A percentile compares a stretch with the other conserved stretches of the same genome.
phyloP scores from a whole-genome alignment of 2,888 invertebrate species.

The Pardosa pseudoannulata region DNA sequence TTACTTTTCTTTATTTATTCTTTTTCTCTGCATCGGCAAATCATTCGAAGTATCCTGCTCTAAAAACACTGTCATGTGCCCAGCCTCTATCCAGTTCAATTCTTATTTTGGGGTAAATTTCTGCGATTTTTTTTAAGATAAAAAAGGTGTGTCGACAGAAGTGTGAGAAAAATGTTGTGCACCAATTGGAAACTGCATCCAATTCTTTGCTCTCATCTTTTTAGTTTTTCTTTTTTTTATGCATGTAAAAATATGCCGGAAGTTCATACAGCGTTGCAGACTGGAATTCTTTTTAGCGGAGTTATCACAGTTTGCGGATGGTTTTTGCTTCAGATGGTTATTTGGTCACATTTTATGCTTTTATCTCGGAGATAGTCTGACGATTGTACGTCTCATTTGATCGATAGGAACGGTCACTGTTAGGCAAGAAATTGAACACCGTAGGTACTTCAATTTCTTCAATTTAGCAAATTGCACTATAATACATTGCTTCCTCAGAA shows the following conservation, averaged over 20 bases:
- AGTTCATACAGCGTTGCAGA: neutral
- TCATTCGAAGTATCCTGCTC: too few relatives aligned
- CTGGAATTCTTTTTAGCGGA: neutral
- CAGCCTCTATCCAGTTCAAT: neutral
- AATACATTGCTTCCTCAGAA: too few relatives aligned
- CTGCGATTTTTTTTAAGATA: neutral
- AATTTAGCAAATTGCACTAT: too few relatives aligned
- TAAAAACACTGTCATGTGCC: neutral
- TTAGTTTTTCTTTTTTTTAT: neutral
- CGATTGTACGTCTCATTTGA: neutral
- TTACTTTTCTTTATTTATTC: too few relatives aligned
- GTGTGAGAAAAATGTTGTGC: neutral
- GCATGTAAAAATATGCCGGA: conserved; percentile 16
- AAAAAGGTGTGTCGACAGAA: neutral
- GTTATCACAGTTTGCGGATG: neutral
- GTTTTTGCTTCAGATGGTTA: neutral
- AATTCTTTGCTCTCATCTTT: neutral
- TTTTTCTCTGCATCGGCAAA: too few relatives aligned
- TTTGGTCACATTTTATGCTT: neutral
- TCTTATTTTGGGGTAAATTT: neutral
- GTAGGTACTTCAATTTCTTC: too few relatives aligned
- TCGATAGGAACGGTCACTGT: neutral
- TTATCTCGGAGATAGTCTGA: neutral
- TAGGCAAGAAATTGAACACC: neutral
- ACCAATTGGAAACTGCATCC: neutral